Conservation (phyloP, 2,888 invertebrate species). For the Nemurella pictetii region DNA sequence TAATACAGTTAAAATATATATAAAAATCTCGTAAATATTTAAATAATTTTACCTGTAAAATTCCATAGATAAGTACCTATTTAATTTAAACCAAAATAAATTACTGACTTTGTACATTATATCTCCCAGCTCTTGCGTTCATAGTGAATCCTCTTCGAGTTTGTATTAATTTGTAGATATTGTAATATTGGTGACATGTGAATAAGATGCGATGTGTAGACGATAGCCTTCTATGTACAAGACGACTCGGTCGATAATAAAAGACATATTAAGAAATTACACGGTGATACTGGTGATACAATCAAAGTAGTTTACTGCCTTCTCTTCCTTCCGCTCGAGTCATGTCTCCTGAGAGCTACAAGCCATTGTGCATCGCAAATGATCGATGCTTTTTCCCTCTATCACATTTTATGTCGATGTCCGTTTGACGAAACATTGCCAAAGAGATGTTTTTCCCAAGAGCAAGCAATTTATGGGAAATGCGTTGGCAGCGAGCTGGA, state of each 20-base stretch:
- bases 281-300: not conserved
- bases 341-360: not conserved
- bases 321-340: not conserved
- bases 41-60: not conserved
- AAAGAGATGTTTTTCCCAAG: not conserved
- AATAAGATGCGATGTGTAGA: constrained; percentile 18
- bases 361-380: not conserved
- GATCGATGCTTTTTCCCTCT: not conserved
- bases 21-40: constrained; percentile 10
- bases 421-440: not conserved
- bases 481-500: not conserved
- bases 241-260: constrained; percentile 18
- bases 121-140: not conserved
- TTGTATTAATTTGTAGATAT: constrained; percentile 31
- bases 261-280: constrained; percentile 33
- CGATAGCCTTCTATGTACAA: not conserved
- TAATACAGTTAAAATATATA: not conserved
- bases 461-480: not conserved
- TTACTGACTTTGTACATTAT: not conserved
- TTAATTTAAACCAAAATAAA: constrained; percentile 14
- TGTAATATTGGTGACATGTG: constrained; percentile 29
- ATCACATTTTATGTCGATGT: not conserved
- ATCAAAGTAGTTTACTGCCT: not conserved
- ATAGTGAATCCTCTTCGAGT: not conserved
- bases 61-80: constrained; percentile 12